phyloP scores from a whole-genome alignment of 1,140 invertebrate species.

The Drosophila lacertosa region DNA sequence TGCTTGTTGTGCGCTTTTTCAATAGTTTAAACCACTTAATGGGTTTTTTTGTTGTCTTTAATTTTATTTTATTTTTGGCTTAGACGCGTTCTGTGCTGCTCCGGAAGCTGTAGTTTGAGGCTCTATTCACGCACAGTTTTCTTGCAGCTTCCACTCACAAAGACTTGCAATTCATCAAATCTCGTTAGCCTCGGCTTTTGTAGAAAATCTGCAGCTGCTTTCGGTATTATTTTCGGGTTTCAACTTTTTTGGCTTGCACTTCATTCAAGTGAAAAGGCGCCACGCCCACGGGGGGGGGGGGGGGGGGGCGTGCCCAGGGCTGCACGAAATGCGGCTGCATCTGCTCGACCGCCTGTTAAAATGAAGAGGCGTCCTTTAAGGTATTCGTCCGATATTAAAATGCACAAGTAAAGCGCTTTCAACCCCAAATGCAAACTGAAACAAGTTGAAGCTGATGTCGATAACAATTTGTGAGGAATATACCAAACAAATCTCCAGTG shows the following conservation, averaged over 20 bases:
- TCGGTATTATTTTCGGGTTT: conserved; percentile 52
- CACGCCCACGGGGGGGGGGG: conserved; percentile 47
- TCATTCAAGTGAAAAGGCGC: conserved; percentile 44
- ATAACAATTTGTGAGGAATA: conserved; percentile 6
- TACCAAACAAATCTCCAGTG: not conserved
- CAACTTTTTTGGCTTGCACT: conserved; percentile 39
- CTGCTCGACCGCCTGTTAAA: conserved; percentile 14
- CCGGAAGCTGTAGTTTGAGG: conserved; percentile 3
- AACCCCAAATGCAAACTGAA: conserved; percentile 4
- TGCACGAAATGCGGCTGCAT: not conserved
- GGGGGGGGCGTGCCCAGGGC: conserved; percentile 1
- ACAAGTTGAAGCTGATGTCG: not conserved
- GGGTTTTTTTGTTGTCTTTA: conserved; percentile 40
- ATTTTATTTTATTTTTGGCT: conserved; percentile 47
- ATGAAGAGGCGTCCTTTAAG: conserved; percentile 6
- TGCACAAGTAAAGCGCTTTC: not conserved
- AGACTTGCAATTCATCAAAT: conserved; percentile 79
- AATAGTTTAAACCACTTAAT: conserved; percentile 75
- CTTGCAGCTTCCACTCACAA: conserved; percentile 73
- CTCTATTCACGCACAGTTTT: conserved; percentile 58
- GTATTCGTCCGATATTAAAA: not conserved
- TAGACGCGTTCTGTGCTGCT: conserved; percentile 20
- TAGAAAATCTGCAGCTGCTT: conserved; percentile 74
- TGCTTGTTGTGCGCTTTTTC: conserved; percentile 69
- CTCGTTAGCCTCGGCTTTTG: conserved; percentile 78